Evolutionary conservation across 2,797 vertebrate genomes (phyloP).

Genomic region (Pempheris klunzingeri): DNA sequence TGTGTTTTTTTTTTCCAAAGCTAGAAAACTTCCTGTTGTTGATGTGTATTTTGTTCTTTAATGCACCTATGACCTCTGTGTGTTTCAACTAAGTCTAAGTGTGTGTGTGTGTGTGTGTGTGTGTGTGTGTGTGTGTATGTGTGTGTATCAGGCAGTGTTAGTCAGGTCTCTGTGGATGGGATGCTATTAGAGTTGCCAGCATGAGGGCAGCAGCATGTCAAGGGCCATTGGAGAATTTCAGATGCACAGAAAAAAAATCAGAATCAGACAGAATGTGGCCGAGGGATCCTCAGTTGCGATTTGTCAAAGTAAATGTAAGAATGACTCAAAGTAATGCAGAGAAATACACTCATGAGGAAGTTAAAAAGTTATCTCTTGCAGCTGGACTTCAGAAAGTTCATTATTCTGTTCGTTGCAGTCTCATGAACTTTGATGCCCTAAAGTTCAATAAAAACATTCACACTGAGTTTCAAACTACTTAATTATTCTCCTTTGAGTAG

Average conservation of each 20-base stretch:
- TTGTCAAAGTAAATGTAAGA: slow-evolving; percentile 43
- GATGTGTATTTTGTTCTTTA: slow-evolving; percentile 26
- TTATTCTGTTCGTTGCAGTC: slow-evolving; percentile 1
- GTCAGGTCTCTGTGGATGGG: slow-evolving; percentile 62
- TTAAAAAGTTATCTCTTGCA: slow-evolving; percentile 9
- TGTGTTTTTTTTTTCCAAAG: slow-evolving; percentile 32
- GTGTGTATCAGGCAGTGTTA: slow-evolving; percentile 36
- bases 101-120: slow-evolving; percentile 37
- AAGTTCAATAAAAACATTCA: slow-evolving; percentile 15
- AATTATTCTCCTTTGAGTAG: slow-evolving; percentile 14
- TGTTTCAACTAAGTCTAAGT: slow-evolving; percentile 54
- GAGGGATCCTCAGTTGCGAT: slow-evolving; percentile 25
- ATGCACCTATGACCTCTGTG: slow-evolving; percentile 22
- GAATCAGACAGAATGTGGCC: background rate
- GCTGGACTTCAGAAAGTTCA: background rate
- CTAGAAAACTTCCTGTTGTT: slow-evolving; percentile 15
- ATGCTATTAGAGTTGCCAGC: slow-evolving; percentile 74
- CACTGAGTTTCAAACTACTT: slow-evolving; percentile 16
- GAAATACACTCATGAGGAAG: background rate
- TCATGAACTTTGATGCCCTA: slow-evolving; percentile 15
- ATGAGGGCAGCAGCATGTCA: slow-evolving; percentile 61
- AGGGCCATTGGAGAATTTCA: slow-evolving; percentile 60
- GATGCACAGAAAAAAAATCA: slow-evolving; percentile 18
- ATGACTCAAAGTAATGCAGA: slow-evolving; percentile 6
- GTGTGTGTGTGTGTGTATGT: slow-evolving; percentile 33